These are phyloP conservation scores for Crocallis elinguaria DNA, from an alignment of 2,888 invertebrate genomes.

Conservation along the genomic window DNA sequence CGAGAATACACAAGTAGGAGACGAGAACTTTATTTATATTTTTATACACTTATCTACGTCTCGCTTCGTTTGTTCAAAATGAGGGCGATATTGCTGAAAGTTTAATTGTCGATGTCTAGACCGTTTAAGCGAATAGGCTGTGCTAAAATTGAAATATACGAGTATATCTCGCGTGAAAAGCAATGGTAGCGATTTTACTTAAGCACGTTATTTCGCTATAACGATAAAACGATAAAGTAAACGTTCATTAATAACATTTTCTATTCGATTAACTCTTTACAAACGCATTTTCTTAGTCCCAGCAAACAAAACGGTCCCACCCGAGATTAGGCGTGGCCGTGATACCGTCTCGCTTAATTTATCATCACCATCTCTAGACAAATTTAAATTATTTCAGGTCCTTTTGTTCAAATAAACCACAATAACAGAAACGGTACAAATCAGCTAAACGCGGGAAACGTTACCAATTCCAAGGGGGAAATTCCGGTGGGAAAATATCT, in stretches of 20 bases:
- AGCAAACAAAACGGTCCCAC: conserved; percentile 45
- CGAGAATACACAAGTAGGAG: conserved; percentile 22
- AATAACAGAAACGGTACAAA: conserved; percentile 71
- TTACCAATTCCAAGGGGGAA: conserved; percentile 76
- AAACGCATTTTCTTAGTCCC: conserved; percentile 22
- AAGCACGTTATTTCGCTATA: conserved; percentile 7
- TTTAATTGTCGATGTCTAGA: conserved; percentile 18
- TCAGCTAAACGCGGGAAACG: conserved; percentile 75
- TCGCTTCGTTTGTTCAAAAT: conserved; percentile 21
- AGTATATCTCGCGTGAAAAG: conserved; percentile 5
- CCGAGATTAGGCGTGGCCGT: conserved; percentile 40
- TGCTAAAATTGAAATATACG: background rate
- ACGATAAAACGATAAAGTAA: conserved; percentile 9
- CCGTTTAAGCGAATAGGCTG: background rate
- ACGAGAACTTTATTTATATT: conserved; percentile 20
- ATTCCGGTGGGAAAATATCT: conserved; percentile 79
- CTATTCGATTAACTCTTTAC: conserved; percentile 22
- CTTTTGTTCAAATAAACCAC: conserved; percentile 71
- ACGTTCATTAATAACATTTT: conserved; percentile 21
- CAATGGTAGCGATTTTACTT: conserved; percentile 1
- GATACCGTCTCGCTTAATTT: conserved; percentile 53
- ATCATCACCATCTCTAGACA: conserved; percentile 60
- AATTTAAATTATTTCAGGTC: conserved; percentile 62
- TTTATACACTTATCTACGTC: conserved; percentile 5
- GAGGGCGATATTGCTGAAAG: background rate